Conservation (phyloP, 1,140 invertebrate genomes). For the Pantala flavescens region DNA sequence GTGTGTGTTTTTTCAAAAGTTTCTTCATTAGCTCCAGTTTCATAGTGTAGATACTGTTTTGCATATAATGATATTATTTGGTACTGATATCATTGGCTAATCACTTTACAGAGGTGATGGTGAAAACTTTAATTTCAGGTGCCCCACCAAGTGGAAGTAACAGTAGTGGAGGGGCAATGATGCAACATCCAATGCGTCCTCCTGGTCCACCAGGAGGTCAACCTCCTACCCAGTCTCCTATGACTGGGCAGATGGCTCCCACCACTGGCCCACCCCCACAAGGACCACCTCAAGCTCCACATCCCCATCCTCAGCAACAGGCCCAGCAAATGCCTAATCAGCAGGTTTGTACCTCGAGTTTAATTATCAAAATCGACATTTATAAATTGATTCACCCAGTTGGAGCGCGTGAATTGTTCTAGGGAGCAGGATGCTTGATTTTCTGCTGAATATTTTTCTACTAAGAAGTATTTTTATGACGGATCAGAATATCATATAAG, state of each 20-base stretch:
- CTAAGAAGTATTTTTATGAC: no score
- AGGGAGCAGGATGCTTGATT: no score
- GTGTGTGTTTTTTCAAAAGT: no score
- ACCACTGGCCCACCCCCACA: constrained; percentile 41
- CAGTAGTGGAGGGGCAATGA: constrained; percentile 24
- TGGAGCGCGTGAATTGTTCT: no score
- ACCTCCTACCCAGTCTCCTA: constrained; percentile 44
- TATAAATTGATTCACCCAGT: no score
- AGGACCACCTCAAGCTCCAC: constrained; percentile 23
- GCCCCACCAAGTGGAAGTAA: constrained; percentile 19
- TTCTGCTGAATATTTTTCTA: no score
- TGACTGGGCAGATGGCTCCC: constrained; percentile 46
- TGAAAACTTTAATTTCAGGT: constrained; percentile 1
- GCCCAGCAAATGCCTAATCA: background rate
- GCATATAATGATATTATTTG: no score
- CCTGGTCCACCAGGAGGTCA: constrained; percentile 42
- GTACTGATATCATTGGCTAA: constrained; percentile 13
- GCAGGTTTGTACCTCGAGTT: background rate
- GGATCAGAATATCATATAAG: no score
- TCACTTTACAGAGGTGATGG: constrained; percentile 13
- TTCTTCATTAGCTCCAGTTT: no score
- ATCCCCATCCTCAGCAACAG: background rate
- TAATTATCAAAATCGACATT: background rate
- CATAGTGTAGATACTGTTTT: no score
- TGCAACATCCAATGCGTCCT: constrained; percentile 32